Evolutionary conservation across 2,888 invertebrate species (phyloP).

Genomic region (Rapana venosa): DNA sequence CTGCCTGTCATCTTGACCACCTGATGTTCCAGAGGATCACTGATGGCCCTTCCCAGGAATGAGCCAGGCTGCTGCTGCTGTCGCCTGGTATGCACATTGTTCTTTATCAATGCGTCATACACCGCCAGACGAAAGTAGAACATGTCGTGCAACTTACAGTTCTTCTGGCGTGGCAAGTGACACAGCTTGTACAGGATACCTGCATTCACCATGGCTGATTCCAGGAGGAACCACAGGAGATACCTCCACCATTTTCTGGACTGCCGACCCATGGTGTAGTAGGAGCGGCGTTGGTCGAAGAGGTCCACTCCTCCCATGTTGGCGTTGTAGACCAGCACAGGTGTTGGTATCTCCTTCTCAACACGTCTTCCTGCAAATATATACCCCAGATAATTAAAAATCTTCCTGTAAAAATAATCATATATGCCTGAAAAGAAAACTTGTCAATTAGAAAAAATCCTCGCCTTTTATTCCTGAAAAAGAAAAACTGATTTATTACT

Average conservation of each 20-base stretch:
- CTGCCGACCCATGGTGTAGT: constrained; percentile 43
- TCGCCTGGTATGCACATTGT: neutral
- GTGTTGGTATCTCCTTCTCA: neutral
- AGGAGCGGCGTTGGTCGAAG: constrained; percentile 37
- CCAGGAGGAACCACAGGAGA: constrained; percentile 37
- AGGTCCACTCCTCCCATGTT: constrained; percentile 45
- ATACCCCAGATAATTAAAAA: no score
- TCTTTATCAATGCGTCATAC: neutral
- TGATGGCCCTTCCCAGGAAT: neutral
- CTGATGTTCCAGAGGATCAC: neutral
- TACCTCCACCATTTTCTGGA: constrained; percentile 45
- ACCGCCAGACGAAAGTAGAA: neutral
- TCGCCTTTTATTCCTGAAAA: no score
- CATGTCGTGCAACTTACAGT: neutral
- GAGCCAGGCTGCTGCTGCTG: neutral
- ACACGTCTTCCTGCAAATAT: no score
- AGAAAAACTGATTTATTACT: no score
- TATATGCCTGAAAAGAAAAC: no score
- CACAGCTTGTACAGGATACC: constrained; percentile 29
- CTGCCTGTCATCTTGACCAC: neutral
- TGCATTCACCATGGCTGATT: constrained; percentile 37
- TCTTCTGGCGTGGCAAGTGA: neutral
- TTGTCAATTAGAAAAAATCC: no score
- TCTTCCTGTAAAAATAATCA: no score
- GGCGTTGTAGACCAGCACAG: constrained; percentile 31